Evolutionary conservation across 53 echinoderm and acorn worm species (phyloP).

Genomic region (Antedon mediterranea): DNA sequence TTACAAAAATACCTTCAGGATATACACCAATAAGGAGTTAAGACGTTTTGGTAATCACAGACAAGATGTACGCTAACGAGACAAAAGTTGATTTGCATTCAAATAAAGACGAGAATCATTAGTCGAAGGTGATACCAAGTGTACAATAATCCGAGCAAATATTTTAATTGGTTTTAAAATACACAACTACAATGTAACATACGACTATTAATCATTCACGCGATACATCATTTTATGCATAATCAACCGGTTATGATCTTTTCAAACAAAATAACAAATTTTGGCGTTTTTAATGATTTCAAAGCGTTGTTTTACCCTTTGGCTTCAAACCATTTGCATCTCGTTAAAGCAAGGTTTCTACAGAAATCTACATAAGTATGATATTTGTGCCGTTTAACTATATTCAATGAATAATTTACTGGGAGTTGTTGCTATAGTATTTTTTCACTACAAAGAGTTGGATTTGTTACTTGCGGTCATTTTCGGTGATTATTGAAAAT

Average conservation of each 20-base stretch:
- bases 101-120: background rate
- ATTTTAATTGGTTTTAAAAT: constrained; percentile 1
- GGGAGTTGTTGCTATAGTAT: background rate
- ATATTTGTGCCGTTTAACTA: background rate
- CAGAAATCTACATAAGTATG: background rate
- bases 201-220: background rate
- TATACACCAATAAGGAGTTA: background rate
- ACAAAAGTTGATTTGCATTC: constrained; percentile 1
- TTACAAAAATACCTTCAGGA: background rate
- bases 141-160: background rate
- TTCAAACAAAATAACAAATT: background rate
- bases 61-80: background rate
- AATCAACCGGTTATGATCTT: background rate
- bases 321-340: background rate
- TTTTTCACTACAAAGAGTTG: background rate
- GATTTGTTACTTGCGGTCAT: background rate
- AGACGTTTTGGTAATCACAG: background rate
- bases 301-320: background rate
- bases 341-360: background rate
- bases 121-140: background rate
- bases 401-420: background rate
- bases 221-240: background rate
- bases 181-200: background rate
- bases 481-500: background rate
- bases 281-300: background rate